A percentile compares a stretch with the other conserved stretches of the same genome.
These are phyloP conservation scores for Halotydeus destructor DNA, from an alignment of 1,140 invertebrate genomes.

Conservation along the genomic window DNA sequence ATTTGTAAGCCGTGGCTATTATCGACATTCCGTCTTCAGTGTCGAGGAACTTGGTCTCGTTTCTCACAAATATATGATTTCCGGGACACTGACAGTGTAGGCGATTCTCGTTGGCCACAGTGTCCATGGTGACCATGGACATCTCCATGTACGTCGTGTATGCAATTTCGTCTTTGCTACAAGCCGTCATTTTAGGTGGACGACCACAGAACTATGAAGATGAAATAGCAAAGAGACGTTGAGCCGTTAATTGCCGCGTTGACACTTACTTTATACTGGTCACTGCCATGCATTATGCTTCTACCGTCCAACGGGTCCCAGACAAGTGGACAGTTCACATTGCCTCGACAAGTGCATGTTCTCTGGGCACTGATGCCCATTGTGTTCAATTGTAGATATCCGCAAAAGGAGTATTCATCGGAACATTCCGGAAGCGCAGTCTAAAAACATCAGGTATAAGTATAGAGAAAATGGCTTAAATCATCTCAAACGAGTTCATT, in stretches of 20 bases:
- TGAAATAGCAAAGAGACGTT: too few species aligned
- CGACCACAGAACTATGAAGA: constrained; percentile 18
- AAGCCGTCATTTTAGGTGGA: constrained; percentile 13
- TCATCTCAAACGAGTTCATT: too few species aligned
- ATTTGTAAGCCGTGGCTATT: constrained; percentile 18
- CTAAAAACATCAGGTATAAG: too few species aligned
- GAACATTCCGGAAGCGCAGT: constrained; percentile 20
- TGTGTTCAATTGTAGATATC: constrained; percentile 24
- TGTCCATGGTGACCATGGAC: constrained; percentile 17
- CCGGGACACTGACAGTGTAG: constrained; percentile 20
- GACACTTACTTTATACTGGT: constrained; percentile 25
- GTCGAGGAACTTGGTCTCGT: constrained; percentile 18
- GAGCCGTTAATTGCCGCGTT: too few species aligned
- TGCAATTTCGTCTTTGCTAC: constrained; percentile 14
- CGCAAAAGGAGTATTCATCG: constrained; percentile 20
- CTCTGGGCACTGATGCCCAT: constrained; percentile 22
- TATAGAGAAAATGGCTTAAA: too few species aligned
- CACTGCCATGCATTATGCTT: constrained; percentile 24
- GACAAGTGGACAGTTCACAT: constrained; percentile 18
- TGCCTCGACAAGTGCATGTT: constrained; percentile 21
- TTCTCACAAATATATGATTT: constrained; percentile 17
- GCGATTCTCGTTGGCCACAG: constrained; percentile 14
- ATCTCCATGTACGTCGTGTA: constrained; percentile 18
- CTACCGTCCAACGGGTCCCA: constrained; percentile 24
- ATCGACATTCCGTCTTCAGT: constrained; percentile 15